These are phyloP conservation scores for Himalopsyche tibetana DNA, from an alignment of 2,888 invertebrate species.

Conservation along the genomic window DNA sequence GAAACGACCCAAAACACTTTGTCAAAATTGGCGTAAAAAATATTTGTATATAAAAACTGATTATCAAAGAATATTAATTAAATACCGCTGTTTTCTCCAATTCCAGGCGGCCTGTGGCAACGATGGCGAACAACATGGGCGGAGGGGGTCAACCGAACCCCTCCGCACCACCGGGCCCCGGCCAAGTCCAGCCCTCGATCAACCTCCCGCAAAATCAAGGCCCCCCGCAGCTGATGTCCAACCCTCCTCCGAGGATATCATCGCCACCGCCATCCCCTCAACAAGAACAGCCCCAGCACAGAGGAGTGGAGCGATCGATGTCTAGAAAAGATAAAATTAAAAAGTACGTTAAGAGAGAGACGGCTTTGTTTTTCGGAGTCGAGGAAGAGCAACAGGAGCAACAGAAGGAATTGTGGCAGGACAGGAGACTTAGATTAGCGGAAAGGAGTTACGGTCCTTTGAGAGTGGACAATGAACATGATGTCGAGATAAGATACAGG, in stretches of 20 bases:
- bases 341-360: slow-evolving; percentile 86
- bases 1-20: too few species aligned
- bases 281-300: slow-evolving; percentile 67
- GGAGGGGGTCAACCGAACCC: slow-evolving; percentile 49
- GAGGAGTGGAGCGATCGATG: slow-evolving; percentile 70
- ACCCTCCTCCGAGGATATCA: slow-evolving; percentile 47
- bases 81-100: slow-evolving; percentile 67
- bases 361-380: slow-evolving; percentile 91
- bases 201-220: slow-evolving; percentile 70
- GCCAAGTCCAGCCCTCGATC: slow-evolving; percentile 71
- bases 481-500: slow-evolving; percentile 73
- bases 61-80: background rate
- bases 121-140: slow-evolving; percentile 67
- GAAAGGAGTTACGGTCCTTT: slow-evolving; percentile 82
- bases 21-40: too few species aligned
- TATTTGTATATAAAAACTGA: too few species aligned
- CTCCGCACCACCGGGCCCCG: slow-evolving; percentile 60
- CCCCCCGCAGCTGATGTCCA: slow-evolving; percentile 45
- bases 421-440: slow-evolving; percentile 86
- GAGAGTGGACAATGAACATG: slow-evolving; percentile 79
- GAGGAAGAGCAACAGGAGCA: slow-evolving; percentile 86
- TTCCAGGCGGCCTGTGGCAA: slow-evolving; percentile 75
- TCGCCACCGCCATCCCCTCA: slow-evolving; percentile 71
- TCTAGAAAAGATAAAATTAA: slow-evolving; percentile 74
- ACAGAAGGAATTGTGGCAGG: slow-evolving; percentile 86